phyloP scores from a whole-genome alignment of 2,797 vertebrate genomes.

The Meriones psammophilus region DNA sequence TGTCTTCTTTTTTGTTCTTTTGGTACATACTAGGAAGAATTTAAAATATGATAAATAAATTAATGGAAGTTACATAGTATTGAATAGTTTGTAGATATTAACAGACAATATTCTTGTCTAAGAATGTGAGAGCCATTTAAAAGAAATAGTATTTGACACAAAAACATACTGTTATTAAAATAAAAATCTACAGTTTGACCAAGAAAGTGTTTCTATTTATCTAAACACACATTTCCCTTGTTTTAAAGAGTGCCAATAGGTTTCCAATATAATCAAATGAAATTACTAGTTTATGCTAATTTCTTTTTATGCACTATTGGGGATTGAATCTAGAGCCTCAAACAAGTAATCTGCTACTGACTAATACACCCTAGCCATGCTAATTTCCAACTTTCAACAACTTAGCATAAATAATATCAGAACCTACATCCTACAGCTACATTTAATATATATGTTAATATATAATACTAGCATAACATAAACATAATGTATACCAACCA shows the following conservation, averaged over 20 bases:
- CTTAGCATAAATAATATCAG: conserved; percentile 39
- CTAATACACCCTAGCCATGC: neutral
- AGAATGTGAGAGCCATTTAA: conserved; percentile 48
- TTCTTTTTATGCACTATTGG: neutral
- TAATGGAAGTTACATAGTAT: neutral
- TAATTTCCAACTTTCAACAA: conserved; percentile 41
- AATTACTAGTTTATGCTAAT: conserved; percentile 16
- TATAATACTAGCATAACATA: neutral
- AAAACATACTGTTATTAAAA: conserved; percentile 14
- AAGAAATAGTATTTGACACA: neutral
- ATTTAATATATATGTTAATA: conserved; percentile 33
- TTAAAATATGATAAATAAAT: conserved; percentile 25
- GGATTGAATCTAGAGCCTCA: neutral
- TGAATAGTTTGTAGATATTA: conserved; percentile 12
- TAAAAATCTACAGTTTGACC: conserved; percentile 24
- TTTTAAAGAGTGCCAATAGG: conserved; percentile 45
- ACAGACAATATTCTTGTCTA: conserved; percentile 21
- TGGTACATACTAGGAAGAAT: neutral
- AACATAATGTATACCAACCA: conserved; percentile 9
- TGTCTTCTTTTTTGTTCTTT: neutral
- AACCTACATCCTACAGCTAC: conserved; percentile 18
- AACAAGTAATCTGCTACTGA: neutral
- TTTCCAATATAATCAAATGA: conserved; percentile 42
- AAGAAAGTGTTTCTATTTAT: conserved; percentile 58
- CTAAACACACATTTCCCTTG: conserved; percentile 7